Conservation (phyloP, 1,140 invertebrate genomes). For the Cotesia glomerata region DNA sequence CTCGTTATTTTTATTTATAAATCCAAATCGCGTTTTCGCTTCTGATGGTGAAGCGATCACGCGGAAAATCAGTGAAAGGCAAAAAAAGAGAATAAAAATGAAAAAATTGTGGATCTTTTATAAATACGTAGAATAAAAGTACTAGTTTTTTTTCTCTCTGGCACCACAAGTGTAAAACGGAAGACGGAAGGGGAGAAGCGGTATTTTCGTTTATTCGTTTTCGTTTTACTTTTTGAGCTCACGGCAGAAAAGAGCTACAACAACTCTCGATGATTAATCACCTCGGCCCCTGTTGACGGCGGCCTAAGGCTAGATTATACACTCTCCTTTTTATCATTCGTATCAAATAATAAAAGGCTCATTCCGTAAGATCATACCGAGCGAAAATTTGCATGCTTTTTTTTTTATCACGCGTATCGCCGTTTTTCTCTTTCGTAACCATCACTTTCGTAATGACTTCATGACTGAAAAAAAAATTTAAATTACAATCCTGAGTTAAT, state of each 20-base stretch:
- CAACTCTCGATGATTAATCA: conserved; percentile 33
- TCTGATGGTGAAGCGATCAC: not conserved
- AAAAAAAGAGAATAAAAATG: conserved; percentile 8
- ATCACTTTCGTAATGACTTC: too few relatives aligned
- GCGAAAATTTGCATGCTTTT: too few relatives aligned
- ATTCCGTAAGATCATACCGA: too few relatives aligned
- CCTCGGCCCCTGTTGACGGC: conserved; percentile 23
- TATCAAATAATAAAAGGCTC: not conserved
- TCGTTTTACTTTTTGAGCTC: not conserved
- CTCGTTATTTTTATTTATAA: too few relatives aligned
- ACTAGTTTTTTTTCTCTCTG: not conserved
- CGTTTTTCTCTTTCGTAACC: too few relatives aligned
- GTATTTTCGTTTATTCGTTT: conserved; percentile 19
- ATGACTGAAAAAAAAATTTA: too few relatives aligned
- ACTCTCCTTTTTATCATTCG: not conserved
- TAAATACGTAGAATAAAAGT: not conserved
- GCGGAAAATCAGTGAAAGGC: conserved; percentile 1
- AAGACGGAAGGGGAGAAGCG: conserved; percentile 5
- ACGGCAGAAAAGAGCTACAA: not conserved
- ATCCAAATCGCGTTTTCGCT: too few relatives aligned
- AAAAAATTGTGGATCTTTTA: conserved; percentile 7
- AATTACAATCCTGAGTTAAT: too few relatives aligned
- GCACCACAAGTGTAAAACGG: conserved; percentile 15
- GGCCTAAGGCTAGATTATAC: conserved; percentile 28
- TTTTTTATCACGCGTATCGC: too few relatives aligned